Conservation (phyloP, 2,797 vertebrate species). For the Kryptopterus vitreolus region DNA sequence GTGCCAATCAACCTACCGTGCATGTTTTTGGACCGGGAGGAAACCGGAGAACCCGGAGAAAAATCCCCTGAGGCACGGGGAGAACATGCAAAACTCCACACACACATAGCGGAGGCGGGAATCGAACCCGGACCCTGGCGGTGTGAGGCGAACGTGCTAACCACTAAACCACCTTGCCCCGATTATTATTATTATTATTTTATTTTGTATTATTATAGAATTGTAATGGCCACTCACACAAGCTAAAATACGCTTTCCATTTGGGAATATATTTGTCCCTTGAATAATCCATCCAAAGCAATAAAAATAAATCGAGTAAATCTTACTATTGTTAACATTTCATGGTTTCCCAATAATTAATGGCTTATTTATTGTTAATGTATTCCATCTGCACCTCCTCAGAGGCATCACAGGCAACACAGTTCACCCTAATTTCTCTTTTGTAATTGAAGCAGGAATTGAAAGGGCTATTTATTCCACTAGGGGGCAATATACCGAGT, state of each 20-base stretch:
- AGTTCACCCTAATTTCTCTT: neutral
- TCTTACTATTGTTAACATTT: neutral
- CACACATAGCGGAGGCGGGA: no score
- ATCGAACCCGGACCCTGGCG: no score
- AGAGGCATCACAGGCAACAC: neutral
- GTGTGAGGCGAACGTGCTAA: no score
- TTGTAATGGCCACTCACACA: neutral
- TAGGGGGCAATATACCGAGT: slow-evolving; percentile 12
- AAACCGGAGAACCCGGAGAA: no score
- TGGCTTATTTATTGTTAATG: neutral
- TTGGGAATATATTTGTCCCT: neutral
- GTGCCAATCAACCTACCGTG: no score
- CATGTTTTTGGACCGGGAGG: no score
- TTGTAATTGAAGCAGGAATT: neutral
- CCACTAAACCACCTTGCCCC: no score
- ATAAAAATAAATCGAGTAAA: no score
- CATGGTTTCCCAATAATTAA: neutral
- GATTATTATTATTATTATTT: no score
- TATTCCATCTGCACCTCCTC: neutral
- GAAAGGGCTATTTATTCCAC: neutral
- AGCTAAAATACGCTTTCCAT: neutral
- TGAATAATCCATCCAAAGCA: no score
- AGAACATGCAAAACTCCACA: no score
- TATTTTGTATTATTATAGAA: neutral
- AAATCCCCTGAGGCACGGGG: no score